Percentiles rank a stretch among this genome's conserved stretches.
phyloP scores from a whole-genome alignment of 2,113 vertebrate species.

The Osmerus mordax region DNA sequence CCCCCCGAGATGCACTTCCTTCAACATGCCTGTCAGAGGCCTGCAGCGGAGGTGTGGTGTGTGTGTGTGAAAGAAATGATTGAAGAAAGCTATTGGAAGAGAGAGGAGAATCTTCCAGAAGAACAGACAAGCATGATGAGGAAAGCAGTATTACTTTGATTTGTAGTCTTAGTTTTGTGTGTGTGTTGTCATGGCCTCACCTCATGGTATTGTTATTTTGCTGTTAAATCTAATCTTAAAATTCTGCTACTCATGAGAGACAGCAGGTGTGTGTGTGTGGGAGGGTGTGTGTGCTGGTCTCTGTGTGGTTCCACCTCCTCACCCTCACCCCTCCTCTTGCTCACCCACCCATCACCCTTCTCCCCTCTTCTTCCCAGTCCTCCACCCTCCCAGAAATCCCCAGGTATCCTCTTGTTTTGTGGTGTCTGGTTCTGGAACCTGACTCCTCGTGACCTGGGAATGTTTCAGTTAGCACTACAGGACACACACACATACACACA shows the following conservation, averaged over 20 bases:
- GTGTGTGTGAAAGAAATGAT: background rate
- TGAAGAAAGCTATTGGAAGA: background rate
- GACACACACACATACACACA: background rate
- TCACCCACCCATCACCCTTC: background rate
- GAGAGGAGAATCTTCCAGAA: no score
- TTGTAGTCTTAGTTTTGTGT: slow-evolving; percentile 13
- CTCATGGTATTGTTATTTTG: no score
- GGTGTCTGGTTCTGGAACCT: slow-evolving; percentile 64
- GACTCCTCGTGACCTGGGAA: slow-evolving; percentile 44
- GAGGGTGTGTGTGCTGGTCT: no score
- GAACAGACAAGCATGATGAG: no score
- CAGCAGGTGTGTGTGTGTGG: background rate
- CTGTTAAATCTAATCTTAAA: no score
- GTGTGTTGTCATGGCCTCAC: slow-evolving; percentile 17
- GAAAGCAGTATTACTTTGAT: no score
- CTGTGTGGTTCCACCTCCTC: no score
- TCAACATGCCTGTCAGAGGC: background rate
- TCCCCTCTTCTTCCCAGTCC: slow-evolving; percentile 22
- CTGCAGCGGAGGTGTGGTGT: background rate
- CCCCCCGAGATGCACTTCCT: no score
- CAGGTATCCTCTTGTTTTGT: slow-evolving; percentile 27
- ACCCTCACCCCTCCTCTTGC: background rate
- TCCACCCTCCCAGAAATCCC: slow-evolving; percentile 59
- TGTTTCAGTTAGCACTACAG: slow-evolving; percentile 42
- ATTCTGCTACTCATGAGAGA: no score